Conservation (phyloP, 2,113 vertebrate genomes). For the Microcebus griseorufus region DNA sequence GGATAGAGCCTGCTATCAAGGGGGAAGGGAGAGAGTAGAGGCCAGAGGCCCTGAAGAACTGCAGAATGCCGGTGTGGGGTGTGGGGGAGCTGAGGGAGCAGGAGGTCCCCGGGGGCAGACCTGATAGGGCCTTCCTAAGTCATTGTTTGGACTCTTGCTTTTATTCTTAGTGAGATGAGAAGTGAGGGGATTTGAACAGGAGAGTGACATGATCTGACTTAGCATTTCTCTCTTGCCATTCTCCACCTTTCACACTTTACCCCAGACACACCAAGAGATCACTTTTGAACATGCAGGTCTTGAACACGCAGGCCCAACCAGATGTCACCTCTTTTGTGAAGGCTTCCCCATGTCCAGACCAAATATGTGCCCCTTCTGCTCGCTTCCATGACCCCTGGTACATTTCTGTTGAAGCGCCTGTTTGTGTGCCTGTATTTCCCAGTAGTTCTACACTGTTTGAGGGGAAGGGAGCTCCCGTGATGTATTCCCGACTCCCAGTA, state of each 20-base stretch:
- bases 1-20: background rate
- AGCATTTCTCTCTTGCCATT: fast-evolving
- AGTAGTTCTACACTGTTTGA: background rate
- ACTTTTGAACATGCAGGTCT: background rate
- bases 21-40: background rate
- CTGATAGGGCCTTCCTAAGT: background rate
- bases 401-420: background rate
- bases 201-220: background rate
- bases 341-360: background rate
- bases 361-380: background rate
- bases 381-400: background rate
- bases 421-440: background rate
- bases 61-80: fast-evolving
- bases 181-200: background rate
- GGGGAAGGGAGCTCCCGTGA: background rate
- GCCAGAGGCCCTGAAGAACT: background rate
- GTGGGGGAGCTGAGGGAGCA: background rate
- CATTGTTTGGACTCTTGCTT: background rate
- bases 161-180: background rate
- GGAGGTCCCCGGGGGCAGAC: background rate
- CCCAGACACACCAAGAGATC: background rate
- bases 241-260: background rate
- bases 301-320: background rate
- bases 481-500: background rate
- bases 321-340: background rate